phyloP scores from a whole-genome alignment of 2,888 invertebrate species.

The Priocnemis perturbator region DNA sequence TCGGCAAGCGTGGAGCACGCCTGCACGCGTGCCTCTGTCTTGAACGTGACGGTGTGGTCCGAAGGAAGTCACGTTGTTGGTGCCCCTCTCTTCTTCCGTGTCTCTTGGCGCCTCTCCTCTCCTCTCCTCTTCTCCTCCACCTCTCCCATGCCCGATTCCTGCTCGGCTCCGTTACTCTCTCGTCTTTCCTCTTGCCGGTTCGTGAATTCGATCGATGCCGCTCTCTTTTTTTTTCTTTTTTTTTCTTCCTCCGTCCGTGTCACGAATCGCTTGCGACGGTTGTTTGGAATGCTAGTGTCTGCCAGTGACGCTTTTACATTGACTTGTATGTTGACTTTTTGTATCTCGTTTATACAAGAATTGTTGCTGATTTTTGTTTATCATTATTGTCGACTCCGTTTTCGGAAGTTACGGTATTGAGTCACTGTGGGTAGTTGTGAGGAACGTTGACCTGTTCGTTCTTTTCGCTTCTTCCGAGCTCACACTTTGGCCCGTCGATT shows the following conservation, averaged over 20 bases:
- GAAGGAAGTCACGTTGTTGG: conserved; percentile 42
- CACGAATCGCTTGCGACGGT: too few species aligned
- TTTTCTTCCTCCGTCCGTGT: neutral
- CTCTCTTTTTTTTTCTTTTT: neutral
- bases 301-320: too few species aligned
- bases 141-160: conserved; percentile 27
- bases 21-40: conserved; percentile 43
- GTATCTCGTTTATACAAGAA: too few species aligned
- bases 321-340: too few species aligned
- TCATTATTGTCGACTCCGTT: too few species aligned
- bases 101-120: conserved; percentile 30
- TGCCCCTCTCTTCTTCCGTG: conserved; percentile 23
- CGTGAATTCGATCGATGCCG: conserved; percentile 2
- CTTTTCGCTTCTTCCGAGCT: too few species aligned
- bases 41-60: conserved; percentile 29
- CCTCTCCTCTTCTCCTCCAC: conserved; percentile 36
- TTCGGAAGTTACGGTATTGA: too few species aligned
- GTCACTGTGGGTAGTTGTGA: too few species aligned
- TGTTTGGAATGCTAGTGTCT: too few species aligned
- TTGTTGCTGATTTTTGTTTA: too few species aligned
- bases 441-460: too few species aligned
- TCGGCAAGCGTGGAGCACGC: conserved; percentile 32
- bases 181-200: conserved; percentile 5
- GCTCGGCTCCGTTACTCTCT: conserved; percentile 18
- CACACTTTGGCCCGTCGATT: too few species aligned